These are phyloP conservation scores for Therioaphis trifolii DNA, from an alignment of 2,888 invertebrate species.

Conservation along the genomic window DNA sequence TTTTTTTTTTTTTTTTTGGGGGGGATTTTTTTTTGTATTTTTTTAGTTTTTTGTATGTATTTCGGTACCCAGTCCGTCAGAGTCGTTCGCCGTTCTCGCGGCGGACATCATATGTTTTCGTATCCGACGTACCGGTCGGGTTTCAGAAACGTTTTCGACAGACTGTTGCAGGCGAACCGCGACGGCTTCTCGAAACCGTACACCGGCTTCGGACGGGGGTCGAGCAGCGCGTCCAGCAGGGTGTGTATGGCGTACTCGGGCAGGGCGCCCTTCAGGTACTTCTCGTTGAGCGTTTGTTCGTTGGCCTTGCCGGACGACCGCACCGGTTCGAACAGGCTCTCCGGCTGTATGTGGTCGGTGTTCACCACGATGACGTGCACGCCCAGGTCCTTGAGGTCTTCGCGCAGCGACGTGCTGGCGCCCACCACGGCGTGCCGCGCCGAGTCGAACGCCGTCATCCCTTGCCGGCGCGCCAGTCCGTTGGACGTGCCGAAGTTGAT, in stretches of 20 bases:
- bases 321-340: slow-evolving; percentile 72
- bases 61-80: no score
- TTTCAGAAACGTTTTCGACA: background rate
- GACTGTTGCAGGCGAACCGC: slow-evolving; percentile 57
- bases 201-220: slow-evolving; percentile 65
- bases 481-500: slow-evolving; percentile 76
- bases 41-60: no score
- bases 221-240: slow-evolving; percentile 74
- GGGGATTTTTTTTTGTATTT: no score
- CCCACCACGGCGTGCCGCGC: slow-evolving; percentile 84
- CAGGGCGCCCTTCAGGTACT: slow-evolving; percentile 68
- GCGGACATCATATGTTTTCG: slow-evolving; percentile 4
- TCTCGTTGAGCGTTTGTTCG: slow-evolving; percentile 62
- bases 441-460: slow-evolving; percentile 69
- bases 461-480: slow-evolving; percentile 64
- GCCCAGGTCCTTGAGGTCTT: slow-evolving; percentile 77
- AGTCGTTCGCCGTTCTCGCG: no score
- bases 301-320: slow-evolving; percentile 12
- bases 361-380: slow-evolving; percentile 82
- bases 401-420: slow-evolving; percentile 79
- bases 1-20: no score
- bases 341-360: slow-evolving; percentile 76
- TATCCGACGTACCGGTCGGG: slow-evolving; percentile 11
- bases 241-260: slow-evolving; percentile 74
- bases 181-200: slow-evolving; percentile 66